Conservation (phyloP, 2,888 invertebrate genomes). For the Cerastis rubricosa region DNA sequence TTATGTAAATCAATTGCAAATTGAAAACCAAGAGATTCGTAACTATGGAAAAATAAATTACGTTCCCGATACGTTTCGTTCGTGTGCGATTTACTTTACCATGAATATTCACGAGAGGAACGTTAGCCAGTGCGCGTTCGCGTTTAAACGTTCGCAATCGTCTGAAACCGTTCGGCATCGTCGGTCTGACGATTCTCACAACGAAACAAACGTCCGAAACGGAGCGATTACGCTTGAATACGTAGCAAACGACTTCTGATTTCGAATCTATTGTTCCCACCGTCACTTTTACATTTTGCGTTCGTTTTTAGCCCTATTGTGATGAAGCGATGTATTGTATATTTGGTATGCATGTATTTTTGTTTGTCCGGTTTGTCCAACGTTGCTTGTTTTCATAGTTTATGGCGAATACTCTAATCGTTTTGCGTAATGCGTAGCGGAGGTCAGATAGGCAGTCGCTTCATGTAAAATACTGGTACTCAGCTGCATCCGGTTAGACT, state of each 20-base stretch:
- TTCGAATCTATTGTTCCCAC: constrained; percentile 46
- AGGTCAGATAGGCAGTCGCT: too few relatives aligned
- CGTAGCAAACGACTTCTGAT: constrained; percentile 54
- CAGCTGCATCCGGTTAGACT: too few relatives aligned
- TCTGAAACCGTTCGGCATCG: background rate
- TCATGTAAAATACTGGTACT: too few relatives aligned
- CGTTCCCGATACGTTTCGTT: constrained; percentile 33
- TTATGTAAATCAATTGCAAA: constrained; percentile 20
- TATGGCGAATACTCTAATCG: background rate
- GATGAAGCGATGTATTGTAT: background rate
- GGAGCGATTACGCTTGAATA: constrained; percentile 52
- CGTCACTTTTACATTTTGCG: constrained; percentile 26
- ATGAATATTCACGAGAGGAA: constrained; percentile 57
- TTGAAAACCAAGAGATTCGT: constrained; percentile 22
- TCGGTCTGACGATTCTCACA: constrained; percentile 39
- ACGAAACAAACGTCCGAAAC: constrained; percentile 49
- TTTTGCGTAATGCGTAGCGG: too few relatives aligned
- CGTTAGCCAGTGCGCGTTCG: constrained; percentile 10
- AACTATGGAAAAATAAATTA: constrained; percentile 43
- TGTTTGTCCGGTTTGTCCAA: background rate
- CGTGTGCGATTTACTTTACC: constrained; percentile 17
- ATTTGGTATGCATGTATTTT: constrained; percentile 16
- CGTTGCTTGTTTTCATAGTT: background rate
- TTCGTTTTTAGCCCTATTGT: constrained; percentile 37
- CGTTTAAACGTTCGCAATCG: constrained; percentile 14